Evolutionary conservation across 2,113 vertebrate species (phyloP).

Genomic region (Microtus ochrogaster): DNA sequence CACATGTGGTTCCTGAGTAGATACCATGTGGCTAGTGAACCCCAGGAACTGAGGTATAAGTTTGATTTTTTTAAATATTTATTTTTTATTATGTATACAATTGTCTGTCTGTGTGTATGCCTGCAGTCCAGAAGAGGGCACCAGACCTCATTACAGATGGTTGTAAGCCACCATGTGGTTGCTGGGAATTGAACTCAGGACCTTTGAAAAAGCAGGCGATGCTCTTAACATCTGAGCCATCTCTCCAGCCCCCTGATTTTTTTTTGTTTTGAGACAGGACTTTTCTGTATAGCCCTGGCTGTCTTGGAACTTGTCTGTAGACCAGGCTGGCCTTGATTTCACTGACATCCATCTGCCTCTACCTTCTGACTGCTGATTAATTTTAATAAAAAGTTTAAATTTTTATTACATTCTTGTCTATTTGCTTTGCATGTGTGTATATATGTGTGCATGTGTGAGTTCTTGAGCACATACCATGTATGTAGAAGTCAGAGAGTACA

Average conservation of each 20-base stretch:
- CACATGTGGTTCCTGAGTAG: not conserved
- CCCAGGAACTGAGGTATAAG: not conserved
- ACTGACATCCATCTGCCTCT: not conserved
- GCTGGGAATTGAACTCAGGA: no score
- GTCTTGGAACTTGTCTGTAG: not conserved
- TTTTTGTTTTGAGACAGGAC: not conserved
- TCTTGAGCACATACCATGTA: not conserved
- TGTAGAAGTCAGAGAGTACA: not conserved
- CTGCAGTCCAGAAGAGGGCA: no score
- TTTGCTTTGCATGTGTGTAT: not conserved
- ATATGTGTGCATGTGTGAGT: not conserved
- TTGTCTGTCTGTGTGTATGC: no score
- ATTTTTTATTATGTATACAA: no score
- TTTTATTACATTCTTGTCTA: not conserved
- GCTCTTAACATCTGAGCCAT: no score
- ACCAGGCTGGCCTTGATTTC: not conserved
- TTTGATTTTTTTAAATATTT: not conserved
- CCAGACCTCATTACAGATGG: no score
- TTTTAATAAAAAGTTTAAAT: not conserved
- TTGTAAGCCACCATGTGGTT: no score
- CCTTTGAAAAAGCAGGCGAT: no score
- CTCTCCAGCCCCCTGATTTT: no score
- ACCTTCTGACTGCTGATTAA: not conserved
- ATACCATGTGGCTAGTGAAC: not conserved
- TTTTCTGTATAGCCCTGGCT: not conserved